A percentile compares a stretch with the other conserved stretches of the same genome.
These are phyloP conservation scores for Meiosimyza decipiens DNA, from an alignment of 2,888 invertebrate species.

Conservation along the genomic window DNA sequence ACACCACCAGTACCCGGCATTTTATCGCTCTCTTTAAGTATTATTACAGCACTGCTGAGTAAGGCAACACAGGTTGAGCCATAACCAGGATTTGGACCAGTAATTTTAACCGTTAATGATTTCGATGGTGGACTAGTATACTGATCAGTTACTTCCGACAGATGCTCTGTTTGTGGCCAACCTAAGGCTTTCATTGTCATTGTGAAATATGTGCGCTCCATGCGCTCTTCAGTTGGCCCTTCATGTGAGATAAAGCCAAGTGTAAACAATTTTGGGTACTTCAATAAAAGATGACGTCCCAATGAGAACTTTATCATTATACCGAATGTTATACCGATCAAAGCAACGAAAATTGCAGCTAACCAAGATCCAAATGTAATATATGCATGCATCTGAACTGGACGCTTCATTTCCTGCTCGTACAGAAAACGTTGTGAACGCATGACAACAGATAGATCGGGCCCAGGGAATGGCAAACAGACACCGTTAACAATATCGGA, in stretches of 20 bases:
- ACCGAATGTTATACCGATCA: constrained; percentile 73
- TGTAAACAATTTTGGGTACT: constrained; percentile 79
- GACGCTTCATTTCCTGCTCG: constrained; percentile 76
- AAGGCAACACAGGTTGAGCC: constrained; percentile 81
- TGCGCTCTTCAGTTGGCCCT: constrained; percentile 73
- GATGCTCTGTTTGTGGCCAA: constrained; percentile 75
- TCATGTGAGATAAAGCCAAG: constrained; percentile 75
- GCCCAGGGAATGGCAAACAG: constrained; percentile 83
- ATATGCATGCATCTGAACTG: constrained; percentile 84
- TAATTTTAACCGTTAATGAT: constrained; percentile 74
- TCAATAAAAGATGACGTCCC: constrained; percentile 75
- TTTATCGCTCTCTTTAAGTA: constrained; percentile 80
- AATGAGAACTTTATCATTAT: constrained; percentile 72
- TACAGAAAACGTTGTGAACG: constrained; percentile 83
- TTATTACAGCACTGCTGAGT: constrained; percentile 77
- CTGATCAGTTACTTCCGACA: constrained; percentile 69
- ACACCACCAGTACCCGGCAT: constrained; percentile 91
- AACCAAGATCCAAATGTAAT: constrained; percentile 72
- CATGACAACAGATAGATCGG: constrained; percentile 84
- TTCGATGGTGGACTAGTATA: constrained; percentile 72
- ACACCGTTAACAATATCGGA: constrained; percentile 68
- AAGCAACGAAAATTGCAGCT: constrained; percentile 67
- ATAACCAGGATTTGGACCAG: constrained; percentile 74
- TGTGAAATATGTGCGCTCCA: constrained; percentile 73
- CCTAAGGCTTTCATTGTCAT: constrained; percentile 82